A percentile compares a stretch with the other conserved stretches of the same genome.
These are phyloP conservation scores for Petrolisthes manimaculis DNA, from an alignment of 2,888 invertebrate species.

Conservation along the genomic window DNA sequence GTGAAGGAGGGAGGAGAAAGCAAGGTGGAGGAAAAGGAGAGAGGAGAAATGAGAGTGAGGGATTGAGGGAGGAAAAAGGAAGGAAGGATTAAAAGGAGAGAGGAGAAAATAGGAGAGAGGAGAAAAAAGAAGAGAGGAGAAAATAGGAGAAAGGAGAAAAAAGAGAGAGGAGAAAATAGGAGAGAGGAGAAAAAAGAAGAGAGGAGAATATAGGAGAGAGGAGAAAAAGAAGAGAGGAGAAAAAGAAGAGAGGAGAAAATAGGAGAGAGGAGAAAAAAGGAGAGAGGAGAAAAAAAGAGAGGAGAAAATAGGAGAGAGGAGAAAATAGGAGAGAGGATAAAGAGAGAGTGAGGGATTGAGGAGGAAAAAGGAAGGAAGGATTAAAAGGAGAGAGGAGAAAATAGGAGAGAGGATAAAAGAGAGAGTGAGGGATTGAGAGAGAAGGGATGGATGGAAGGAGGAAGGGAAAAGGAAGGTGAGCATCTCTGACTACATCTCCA, in stretches of 20 bases:
- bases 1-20: neutral
- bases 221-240: neutral
- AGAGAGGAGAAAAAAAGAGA: neutral
- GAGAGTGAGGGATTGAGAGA: neutral
- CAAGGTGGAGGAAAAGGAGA: neutral
- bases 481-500: too few species aligned
- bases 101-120: neutral
- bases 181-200: neutral
- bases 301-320: neutral
- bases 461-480: too few species aligned
- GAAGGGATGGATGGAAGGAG: too few species aligned
- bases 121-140: neutral
- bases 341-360: slow-evolving; percentile 13
- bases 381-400: neutral
- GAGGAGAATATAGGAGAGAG: neutral
- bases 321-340: neutral
- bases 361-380: neutral
- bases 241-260: neutral
- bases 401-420: too few species aligned
- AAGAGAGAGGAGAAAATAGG: neutral
- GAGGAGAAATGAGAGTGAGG: neutral
- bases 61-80: neutral
- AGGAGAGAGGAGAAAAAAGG: neutral
- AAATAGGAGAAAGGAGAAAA: neutral
- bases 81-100: neutral